phyloP scores from a whole-genome alignment of 1,140 invertebrate species.

The Anoplophora glabripennis region DNA sequence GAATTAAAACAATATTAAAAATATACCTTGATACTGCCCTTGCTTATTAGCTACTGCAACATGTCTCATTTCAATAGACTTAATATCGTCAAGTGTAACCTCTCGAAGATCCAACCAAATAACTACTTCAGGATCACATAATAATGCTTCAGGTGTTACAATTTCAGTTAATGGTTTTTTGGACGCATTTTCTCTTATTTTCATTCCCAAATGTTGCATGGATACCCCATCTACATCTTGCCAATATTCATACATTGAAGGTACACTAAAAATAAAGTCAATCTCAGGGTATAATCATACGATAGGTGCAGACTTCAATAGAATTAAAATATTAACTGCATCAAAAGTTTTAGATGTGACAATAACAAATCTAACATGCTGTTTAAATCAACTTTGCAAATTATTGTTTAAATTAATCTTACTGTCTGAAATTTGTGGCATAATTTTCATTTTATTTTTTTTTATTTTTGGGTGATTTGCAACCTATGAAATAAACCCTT shows the following conservation, averaged over 20 bases:
- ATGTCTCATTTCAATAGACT: slow-evolving; percentile 49
- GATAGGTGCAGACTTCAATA: too few relatives aligned
- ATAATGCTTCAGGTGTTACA: slow-evolving; percentile 52
- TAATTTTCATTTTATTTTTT: background rate
- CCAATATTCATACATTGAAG: slow-evolving; percentile 62
- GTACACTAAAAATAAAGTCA: slow-evolving; percentile 52
- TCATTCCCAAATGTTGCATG: slow-evolving; percentile 56
- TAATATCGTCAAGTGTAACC: slow-evolving; percentile 52
- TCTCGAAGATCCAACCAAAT: slow-evolving; percentile 60
- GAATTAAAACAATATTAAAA: too few relatives aligned
- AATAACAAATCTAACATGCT: too few relatives aligned
- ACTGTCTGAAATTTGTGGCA: background rate
- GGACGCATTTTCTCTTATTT: slow-evolving; percentile 49
- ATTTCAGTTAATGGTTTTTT: slow-evolving; percentile 53
- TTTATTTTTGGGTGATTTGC: too few relatives aligned
- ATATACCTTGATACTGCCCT: slow-evolving; percentile 66
- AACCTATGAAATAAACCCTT: too few relatives aligned
- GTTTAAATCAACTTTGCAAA: too few relatives aligned
- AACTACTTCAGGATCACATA: slow-evolving; percentile 55
- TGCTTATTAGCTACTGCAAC: slow-evolving; percentile 53
- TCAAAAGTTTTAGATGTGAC: too few relatives aligned
- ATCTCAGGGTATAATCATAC: background rate
- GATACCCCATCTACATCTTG: slow-evolving; percentile 56
- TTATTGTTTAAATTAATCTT: background rate
- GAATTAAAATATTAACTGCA: too few relatives aligned